These are phyloP conservation scores for Harpalus rubripes DNA, from an alignment of 2,888 invertebrate species.

Conservation along the genomic window DNA sequence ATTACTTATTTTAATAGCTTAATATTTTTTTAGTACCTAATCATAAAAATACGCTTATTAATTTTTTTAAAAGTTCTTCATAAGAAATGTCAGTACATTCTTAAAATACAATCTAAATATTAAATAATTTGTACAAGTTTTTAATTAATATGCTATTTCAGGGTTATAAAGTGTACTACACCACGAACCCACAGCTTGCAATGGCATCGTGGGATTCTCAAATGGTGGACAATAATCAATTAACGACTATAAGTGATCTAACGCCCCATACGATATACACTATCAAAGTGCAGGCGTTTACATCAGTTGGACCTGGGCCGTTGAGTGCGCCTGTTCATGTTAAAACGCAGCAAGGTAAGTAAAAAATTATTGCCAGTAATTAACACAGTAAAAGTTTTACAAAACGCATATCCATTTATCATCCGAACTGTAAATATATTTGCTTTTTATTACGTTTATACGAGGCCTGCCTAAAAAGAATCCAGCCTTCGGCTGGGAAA, in stretches of 20 bases:
- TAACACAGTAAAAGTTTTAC: too few species aligned
- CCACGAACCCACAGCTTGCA: slow-evolving; percentile 91
- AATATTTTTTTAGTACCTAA: too few species aligned
- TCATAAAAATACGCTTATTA: too few species aligned
- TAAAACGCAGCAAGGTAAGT: slow-evolving; percentile 94
- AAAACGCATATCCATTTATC: too few species aligned
- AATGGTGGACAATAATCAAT: slow-evolving; percentile 94
- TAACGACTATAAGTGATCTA: slow-evolving; percentile 95
- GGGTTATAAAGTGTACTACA: slow-evolving; percentile 99
- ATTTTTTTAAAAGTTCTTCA: too few species aligned
- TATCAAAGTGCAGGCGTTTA: slow-evolving; percentile 95
- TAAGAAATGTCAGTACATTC: too few species aligned
- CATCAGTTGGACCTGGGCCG: slow-evolving; percentile 96
- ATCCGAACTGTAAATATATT: too few species aligned
- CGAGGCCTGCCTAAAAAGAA: too few species aligned
- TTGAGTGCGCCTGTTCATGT: slow-evolving; percentile 98
- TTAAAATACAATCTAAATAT: not conserved
- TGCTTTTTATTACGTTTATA: too few species aligned
- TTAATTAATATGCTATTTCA: slow-evolving; percentile 76
- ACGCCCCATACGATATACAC: slow-evolving; percentile 96
- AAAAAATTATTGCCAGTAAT: too few species aligned
- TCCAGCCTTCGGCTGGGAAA: too few species aligned
- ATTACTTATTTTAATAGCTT: too few species aligned
- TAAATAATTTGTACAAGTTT: not conserved
- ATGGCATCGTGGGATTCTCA: slow-evolving; percentile 96